Evolutionary conservation across 2,888 invertebrate genomes (phyloP).

Genomic region (Melieria picta): DNA sequence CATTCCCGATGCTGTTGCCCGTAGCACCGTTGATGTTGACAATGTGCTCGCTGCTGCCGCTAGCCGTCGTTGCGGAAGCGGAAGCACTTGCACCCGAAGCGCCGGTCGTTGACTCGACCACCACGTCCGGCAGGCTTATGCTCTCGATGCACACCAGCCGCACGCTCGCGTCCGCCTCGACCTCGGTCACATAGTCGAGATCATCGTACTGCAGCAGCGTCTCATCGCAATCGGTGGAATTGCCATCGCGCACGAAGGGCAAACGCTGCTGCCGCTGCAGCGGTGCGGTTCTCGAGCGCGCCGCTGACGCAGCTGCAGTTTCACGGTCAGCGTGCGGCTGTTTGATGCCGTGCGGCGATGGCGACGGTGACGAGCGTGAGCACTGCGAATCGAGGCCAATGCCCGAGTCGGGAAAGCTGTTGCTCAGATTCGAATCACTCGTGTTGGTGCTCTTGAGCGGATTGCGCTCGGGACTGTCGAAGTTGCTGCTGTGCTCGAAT

Average conservation of each 20-base stretch:
- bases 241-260: slow-evolving; percentile 59
- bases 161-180: slow-evolving; percentile 47
- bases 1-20: slow-evolving; percentile 60
- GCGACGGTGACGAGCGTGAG: slow-evolving; percentile 36
- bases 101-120: slow-evolving; percentile 63
- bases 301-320: slow-evolving; percentile 40
- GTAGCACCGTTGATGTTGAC: slow-evolving; percentile 62
- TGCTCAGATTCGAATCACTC: slow-evolving; percentile 61
- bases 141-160: slow-evolving; percentile 64
- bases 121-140: slow-evolving; percentile 66
- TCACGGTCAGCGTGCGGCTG: slow-evolving; percentile 11
- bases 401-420: slow-evolving; percentile 62
- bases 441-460: slow-evolving; percentile 51
- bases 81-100: slow-evolving; percentile 25
- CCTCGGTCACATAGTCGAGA: slow-evolving; percentile 50
- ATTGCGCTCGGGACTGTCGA: slow-evolving; percentile 44
- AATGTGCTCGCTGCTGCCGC: slow-evolving; percentile 48
- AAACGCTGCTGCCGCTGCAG: slow-evolving; percentile 32
- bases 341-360: slow-evolving; percentile 37
- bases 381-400: slow-evolving; percentile 43
- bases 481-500: slow-evolving; percentile 43
- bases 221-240: slow-evolving; percentile 64
- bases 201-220: slow-evolving; percentile 60
- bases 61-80: slow-evolving; percentile 33
- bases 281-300: slow-evolving; percentile 30